Conservation (phyloP, 2,888 invertebrate species). For the Pardosa pseudoannulata region DNA sequence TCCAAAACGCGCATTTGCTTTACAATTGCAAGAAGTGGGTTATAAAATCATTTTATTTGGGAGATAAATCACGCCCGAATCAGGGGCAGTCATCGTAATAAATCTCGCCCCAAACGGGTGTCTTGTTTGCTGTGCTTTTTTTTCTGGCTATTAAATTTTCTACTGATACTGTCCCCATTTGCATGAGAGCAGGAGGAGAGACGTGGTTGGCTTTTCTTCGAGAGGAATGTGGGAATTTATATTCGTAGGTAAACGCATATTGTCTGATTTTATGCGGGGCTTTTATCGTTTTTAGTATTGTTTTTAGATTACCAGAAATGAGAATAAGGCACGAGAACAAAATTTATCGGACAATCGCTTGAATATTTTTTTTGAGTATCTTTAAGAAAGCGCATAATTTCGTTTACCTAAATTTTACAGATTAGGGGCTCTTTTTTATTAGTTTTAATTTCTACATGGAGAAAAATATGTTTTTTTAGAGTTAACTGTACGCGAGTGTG, state of each 20-base stretch:
- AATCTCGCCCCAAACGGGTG: constrained; percentile 39
- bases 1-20: constrained; percentile 56
- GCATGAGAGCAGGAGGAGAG: neutral
- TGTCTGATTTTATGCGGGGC: neutral
- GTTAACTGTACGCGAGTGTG: too few species aligned
- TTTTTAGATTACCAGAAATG: neutral
- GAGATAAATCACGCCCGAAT: constrained; percentile 52
- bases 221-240: neutral
- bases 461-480: too few species aligned
- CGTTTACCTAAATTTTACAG: too few species aligned
- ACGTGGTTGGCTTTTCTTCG: neutral
- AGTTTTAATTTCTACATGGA: too few species aligned
- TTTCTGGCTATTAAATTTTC: constrained; percentile 47
- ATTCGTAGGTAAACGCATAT: neutral
- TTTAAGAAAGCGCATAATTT: too few species aligned
- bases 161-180: constrained; percentile 25
- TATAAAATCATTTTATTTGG: constrained; percentile 65
- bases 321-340: neutral
- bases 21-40: constrained; percentile 59
- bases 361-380: too few species aligned
- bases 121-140: constrained; percentile 48
- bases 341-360: neutral
- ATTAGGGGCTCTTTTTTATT: too few species aligned
- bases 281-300: constrained; percentile 9
- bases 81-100: constrained; percentile 61